These are phyloP conservation scores for Leptoclinus maculatus DNA, from an alignment of 2,797 vertebrate genomes.

Conservation along the genomic window DNA sequence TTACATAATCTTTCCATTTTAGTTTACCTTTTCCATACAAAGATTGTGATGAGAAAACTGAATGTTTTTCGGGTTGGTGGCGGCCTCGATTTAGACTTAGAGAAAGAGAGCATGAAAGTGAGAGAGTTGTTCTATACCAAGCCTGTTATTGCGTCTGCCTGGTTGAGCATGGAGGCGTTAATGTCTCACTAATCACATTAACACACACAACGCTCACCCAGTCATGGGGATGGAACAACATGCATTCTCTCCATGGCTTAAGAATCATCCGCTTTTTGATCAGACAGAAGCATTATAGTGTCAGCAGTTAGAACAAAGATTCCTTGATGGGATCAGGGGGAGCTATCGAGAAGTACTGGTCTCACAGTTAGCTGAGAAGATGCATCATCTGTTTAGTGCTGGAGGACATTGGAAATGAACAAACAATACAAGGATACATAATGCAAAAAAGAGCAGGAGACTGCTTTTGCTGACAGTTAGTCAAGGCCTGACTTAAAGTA, in stretches of 20 bases:
- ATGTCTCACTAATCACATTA: constrained; percentile 85
- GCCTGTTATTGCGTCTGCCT: constrained; percentile 71
- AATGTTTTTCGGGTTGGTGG: constrained; percentile 17
- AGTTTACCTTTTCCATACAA: constrained; percentile 11
- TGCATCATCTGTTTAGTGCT: constrained; percentile 72
- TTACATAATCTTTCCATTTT: constrained; percentile 15
- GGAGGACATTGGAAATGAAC: constrained; percentile 71
- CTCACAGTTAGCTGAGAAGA: constrained; percentile 72
- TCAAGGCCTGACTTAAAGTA: constrained; percentile 71
- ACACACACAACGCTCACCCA: constrained; percentile 75
- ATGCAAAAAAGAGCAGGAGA: constrained; percentile 47
- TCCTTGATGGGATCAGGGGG: constrained; percentile 78
- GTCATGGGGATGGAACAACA: constrained; percentile 80
- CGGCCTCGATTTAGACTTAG: constrained; percentile 32
- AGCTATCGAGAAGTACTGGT: constrained; percentile 73
- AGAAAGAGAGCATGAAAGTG: constrained; percentile 49
- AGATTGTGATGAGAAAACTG: constrained; percentile 8
- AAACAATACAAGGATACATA: constrained; percentile 65
- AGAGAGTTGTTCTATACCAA: constrained; percentile 56
- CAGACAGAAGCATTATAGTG: constrained; percentile 74
- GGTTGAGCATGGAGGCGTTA: constrained; percentile 78
- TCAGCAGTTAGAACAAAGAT: constrained; percentile 80
- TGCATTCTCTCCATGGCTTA: constrained; percentile 76
- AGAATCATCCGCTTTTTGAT: constrained; percentile 69
- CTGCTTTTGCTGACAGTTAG: constrained; percentile 69